Evolutionary conservation across 2,113 vertebrate genomes (phyloP).

Genomic region (Ovis canadensis): DNA sequence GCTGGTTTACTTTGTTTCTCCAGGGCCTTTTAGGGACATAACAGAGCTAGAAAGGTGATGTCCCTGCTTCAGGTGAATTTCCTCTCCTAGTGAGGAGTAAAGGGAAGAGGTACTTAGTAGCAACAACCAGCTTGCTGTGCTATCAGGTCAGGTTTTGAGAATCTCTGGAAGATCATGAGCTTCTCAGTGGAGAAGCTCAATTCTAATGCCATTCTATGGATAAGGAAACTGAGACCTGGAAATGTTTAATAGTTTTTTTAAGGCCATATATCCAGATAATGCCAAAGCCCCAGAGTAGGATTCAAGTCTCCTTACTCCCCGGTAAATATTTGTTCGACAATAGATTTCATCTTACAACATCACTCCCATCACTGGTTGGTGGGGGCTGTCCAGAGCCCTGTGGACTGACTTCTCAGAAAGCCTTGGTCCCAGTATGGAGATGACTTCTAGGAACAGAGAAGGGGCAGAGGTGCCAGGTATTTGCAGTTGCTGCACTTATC

Average conservation of each 20-base stretch:
- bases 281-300: background rate
- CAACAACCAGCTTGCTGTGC: background rate
- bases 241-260: background rate
- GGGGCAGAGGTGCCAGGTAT: background rate
- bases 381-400: background rate
- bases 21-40: background rate
- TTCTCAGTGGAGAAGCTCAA: background rate
- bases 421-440: background rate
- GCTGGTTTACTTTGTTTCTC: background rate
- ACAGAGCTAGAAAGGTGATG: background rate
- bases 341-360: background rate
- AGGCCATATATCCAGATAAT: background rate
- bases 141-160: background rate
- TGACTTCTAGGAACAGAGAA: background rate
- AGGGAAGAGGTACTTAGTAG: background rate
- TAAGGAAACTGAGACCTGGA: background rate
- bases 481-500: constrained; percentile 13
- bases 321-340: background rate
- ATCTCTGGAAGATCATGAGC: background rate
- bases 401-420: background rate
- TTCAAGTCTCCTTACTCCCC: background rate
- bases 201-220: background rate
- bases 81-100: background rate
- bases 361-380: background rate
- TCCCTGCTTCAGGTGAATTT: background rate